Percentiles rank a stretch among this genome's conserved stretches.
phyloP scores from a whole-genome alignment of 2,113 vertebrate genomes.

The Lasiurus cinereus region DNA sequence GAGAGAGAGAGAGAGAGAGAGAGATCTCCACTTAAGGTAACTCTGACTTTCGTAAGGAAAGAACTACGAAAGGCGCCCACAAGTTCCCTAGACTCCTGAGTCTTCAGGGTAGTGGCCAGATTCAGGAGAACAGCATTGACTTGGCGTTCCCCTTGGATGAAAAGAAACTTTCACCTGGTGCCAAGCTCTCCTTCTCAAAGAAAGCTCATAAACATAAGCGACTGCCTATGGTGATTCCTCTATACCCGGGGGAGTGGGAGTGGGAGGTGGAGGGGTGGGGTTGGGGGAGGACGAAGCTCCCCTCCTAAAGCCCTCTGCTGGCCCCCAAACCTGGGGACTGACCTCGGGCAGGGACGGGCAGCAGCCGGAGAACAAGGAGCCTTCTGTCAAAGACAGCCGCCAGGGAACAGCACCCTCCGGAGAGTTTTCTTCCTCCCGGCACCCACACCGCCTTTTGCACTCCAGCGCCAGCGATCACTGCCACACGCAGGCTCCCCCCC shows the following conservation, averaged over 20 bases:
- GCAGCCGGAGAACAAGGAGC: neutral
- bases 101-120: neutral
- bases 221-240: neutral
- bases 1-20: neutral
- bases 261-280: too few relatives aligned
- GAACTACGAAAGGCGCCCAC: neutral
- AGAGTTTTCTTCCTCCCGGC: neutral
- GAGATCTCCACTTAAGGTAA: neutral
- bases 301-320: neutral
- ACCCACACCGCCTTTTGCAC: neutral
- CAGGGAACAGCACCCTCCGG: neutral
- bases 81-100: neutral
- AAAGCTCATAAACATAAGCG: neutral
- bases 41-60: neutral
- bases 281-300: neutral
- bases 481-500: neutral
- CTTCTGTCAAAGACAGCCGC: neutral
- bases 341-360: neutral
- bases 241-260: neutral
- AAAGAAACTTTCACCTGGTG: neutral
- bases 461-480: neutral
- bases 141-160: neutral
- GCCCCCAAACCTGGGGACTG: neutral
- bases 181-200: neutral
- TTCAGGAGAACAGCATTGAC: neutral